Conservation (phyloP, 1,140 invertebrate species). For the Danaus melanippus region DNA sequence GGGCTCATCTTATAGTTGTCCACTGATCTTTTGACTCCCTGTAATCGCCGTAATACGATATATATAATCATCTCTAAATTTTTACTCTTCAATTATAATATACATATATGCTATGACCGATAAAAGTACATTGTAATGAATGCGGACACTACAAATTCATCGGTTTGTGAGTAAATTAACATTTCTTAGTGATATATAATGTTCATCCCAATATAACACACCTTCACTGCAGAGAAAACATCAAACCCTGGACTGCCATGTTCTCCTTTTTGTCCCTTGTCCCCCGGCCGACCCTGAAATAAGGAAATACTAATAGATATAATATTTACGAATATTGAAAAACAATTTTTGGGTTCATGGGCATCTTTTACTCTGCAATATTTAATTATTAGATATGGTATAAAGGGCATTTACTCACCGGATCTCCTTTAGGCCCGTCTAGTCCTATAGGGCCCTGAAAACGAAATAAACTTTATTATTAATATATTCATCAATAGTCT, state of each 20-base stretch:
- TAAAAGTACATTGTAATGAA: too few species aligned
- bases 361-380: not conserved
- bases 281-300: constrained; percentile 85
- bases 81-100: too few species aligned
- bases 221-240: constrained; percentile 92
- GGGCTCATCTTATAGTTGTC: constrained; percentile 66
- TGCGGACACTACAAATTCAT: too few species aligned
- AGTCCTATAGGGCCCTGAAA: constrained; percentile 93
- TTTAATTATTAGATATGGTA: too few species aligned
- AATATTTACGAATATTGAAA: not conserved
- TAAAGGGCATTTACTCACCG: constrained; percentile 76
- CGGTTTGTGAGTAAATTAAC: too few species aligned
- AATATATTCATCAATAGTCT: not conserved
- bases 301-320: not conserved
- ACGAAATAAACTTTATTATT: constrained; percentile 41
- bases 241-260: constrained; percentile 89
- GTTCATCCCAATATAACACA: constrained; percentile 51
- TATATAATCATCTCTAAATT: not conserved
- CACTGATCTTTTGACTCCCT: constrained; percentile 94
- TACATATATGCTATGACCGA: too few species aligned
- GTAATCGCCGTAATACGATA: constrained; percentile 34
- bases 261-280: constrained; percentile 90
- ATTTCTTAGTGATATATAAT: too few species aligned
- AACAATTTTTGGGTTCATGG: not conserved
- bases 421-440: constrained; percentile 93